Evolutionary conservation across 2,888 invertebrate species (phyloP), one percentile per base, ranked within the genome.

Genomic region (Liopterus haemorrhoidalis): DNA sequence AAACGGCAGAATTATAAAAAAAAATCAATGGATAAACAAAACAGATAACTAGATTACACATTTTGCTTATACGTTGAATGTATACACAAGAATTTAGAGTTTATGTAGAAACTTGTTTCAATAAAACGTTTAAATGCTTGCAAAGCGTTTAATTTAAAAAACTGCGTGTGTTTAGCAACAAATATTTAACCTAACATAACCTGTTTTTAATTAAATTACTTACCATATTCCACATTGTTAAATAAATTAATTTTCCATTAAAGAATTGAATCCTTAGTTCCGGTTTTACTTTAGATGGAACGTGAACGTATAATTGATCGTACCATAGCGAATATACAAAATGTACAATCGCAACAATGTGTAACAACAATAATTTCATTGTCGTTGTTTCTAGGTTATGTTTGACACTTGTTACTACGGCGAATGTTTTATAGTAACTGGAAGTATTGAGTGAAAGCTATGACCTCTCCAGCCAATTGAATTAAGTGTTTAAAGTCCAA

Each of bases 161-260:
- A 11, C 54, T 41, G 2, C 56, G 54, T 21, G 20, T n/a, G 5
- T 22, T 2, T 14, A 16, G 20, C 9, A 20, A 2, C 22, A 19
- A 11, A 5, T 27, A 40, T 11, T 14, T 11, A 12, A 45, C 14
- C n/a, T n/a, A n/a, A 43, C 37, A 40, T 46, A 21, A 16, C 6
- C 9, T 5, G 9, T 37, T 35, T 22, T 21, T 28, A 28, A 39
- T 22, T 39, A 24, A 27, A 32, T 30, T 46, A 67, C 72, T 71
- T 62, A 74, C 74, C 68, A 73, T 60, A 54, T 70, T 69, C 74
- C 74, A 74, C 56, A 72, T 70, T 20, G 73, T 70, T 42, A 73
- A 61, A 55, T 66, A 72, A 52, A 69, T 64, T 15, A 65, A 28
- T 43, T 68, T 67, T 33, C 69, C 69, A 16, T 63, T 61, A 33